These are phyloP conservation scores for Hypocryptadius cinnamomeus DNA, from an alignment of 2,113 vertebrate species.

Conservation along the genomic window DNA sequence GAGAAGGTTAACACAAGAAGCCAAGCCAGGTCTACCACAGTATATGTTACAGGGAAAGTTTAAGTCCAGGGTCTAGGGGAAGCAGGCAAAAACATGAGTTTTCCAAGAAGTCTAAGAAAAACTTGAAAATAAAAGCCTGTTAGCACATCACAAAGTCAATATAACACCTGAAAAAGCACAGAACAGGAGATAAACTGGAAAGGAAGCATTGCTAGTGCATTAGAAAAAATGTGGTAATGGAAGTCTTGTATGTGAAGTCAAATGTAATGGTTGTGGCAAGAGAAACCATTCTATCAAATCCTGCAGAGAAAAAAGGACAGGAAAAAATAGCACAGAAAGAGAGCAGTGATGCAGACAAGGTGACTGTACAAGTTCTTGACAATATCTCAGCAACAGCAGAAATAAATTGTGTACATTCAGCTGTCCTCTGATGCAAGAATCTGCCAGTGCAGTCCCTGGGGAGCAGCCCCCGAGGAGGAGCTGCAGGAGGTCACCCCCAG, in stretches of 20 bases:
- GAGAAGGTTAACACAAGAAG: background rate
- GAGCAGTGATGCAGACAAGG: background rate
- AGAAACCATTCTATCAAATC: background rate
- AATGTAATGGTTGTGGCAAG: background rate
- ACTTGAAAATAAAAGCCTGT: background rate
- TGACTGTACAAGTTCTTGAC: too few relatives aligned
- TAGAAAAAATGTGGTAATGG: background rate
- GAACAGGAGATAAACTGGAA: background rate
- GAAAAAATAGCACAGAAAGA: background rate
- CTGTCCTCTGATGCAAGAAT: background rate
- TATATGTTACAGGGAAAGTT: background rate
- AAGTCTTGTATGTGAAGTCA: background rate
- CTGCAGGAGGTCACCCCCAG: background rate
- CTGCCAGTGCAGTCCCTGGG: fast-evolving
- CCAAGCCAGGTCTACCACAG: background rate
- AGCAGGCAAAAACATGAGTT: background rate
- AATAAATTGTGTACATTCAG: background rate
- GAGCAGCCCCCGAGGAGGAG: background rate
- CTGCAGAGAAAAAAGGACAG: background rate
- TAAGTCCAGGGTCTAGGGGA: background rate
- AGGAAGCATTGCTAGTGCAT: background rate
- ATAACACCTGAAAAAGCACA: background rate
- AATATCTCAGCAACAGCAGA: background rate
- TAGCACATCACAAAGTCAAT: background rate
- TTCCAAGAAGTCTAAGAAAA: background rate